Percentiles rank a stretch among this genome's conserved stretches.
phyloP scores from a whole-genome alignment of 2,888 invertebrate species.

The Hydrotaea diabolus region DNA sequence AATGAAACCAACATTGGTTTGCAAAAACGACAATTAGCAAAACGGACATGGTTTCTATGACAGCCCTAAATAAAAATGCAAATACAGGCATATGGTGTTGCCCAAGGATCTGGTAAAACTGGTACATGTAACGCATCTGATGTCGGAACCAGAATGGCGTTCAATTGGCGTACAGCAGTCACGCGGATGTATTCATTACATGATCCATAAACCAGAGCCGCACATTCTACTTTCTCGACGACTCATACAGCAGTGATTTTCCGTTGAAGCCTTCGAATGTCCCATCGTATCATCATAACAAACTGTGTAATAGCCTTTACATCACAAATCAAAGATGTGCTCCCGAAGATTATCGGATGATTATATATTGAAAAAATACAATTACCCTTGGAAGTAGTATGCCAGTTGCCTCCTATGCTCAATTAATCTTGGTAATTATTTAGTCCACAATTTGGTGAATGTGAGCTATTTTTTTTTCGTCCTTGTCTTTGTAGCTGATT shows the following conservation, averaged over 20 bases:
- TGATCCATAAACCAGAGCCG: constrained; percentile 97
- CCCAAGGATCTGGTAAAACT: constrained; percentile 95
- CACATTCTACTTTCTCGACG: constrained; percentile 93
- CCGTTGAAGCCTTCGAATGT: neutral
- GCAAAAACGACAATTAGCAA: too few relatives aligned
- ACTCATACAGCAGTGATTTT: constrained; percentile 82
- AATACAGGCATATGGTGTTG: constrained; percentile 97
- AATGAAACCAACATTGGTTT: too few relatives aligned
- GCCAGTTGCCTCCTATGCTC: too few relatives aligned
- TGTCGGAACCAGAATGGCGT: constrained; percentile 97
- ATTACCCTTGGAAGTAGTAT: too few relatives aligned
- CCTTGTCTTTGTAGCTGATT: too few relatives aligned
- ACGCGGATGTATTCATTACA: constrained; percentile 98
- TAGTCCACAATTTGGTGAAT: too few relatives aligned
- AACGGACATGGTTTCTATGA: too few relatives aligned
- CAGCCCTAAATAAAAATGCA: constrained; percentile 93
- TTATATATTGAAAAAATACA: too few relatives aligned
- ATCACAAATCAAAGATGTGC: too few relatives aligned
- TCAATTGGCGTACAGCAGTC: constrained; percentile 97
- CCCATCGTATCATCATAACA: neutral
- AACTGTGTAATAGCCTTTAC: constrained; percentile 50
- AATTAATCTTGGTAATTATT: too few relatives aligned
- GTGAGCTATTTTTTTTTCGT: too few relatives aligned
- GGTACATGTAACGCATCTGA: constrained; percentile 95
- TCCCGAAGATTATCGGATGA: too few relatives aligned